A percentile compares a stretch with the other conserved stretches of the same genome.
These are phyloP conservation scores for Pyrgus malvae DNA, from an alignment of 2,888 invertebrate species.

Conservation along the genomic window DNA sequence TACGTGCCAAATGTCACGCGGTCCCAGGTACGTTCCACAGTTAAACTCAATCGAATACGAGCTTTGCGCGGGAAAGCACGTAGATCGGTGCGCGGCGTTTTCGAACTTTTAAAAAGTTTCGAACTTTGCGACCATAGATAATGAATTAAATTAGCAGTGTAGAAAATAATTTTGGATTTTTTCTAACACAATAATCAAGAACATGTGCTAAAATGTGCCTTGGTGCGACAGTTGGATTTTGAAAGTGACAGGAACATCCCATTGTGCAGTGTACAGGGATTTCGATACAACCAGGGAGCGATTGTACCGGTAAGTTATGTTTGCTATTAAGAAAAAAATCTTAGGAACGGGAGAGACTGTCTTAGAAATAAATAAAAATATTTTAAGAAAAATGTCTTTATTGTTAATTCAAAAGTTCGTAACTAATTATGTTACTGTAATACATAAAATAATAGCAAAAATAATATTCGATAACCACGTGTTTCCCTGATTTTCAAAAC, in stretches of 20 bases:
- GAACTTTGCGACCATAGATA: conserved; percentile 21
- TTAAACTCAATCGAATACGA: conserved; percentile 71
- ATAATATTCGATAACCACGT: no score
- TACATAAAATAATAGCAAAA: no score
- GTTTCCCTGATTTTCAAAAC: no score
- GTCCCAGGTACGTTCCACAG: conserved; percentile 67
- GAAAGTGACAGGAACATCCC: conserved; percentile 48
- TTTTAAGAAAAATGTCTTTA: no score
- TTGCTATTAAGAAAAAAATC: conserved; percentile 10
- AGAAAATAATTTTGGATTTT: conserved; percentile 26
- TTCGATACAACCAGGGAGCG: conserved; percentile 53
- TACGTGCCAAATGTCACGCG: conserved; percentile 61
- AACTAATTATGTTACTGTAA: no score
- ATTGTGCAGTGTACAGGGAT: conserved; percentile 67
- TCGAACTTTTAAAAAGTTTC: conserved; percentile 40
- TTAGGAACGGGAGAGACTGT: not conserved
- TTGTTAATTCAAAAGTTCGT: no score
- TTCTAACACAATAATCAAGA: conserved; percentile 31
- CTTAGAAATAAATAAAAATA: no score
- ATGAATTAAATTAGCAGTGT: conserved; percentile 13
- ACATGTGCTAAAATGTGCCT: conserved; percentile 47
- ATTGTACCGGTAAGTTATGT: conserved; percentile 61
- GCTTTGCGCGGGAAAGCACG: conserved; percentile 77
- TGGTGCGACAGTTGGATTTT: conserved; percentile 56
- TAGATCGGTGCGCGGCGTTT: conserved; percentile 49